phyloP scores from a whole-genome alignment of 1,140 invertebrate species.

The Mya arenaria region DNA sequence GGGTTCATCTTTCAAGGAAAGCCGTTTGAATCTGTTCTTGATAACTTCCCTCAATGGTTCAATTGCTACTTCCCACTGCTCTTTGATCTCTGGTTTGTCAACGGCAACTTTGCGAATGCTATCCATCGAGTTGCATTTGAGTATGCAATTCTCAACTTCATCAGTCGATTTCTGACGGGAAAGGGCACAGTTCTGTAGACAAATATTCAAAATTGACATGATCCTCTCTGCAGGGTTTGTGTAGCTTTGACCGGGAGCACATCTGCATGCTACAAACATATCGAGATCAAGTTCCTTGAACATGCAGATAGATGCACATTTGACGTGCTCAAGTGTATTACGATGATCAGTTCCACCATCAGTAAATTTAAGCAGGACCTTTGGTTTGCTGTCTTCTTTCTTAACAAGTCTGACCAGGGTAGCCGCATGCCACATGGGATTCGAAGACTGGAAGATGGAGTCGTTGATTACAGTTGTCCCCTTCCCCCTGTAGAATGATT shows the following conservation, averaged over 20 bases:
- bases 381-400: neutral
- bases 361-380: slow-evolving; percentile 47
- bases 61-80: neutral
- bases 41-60: neutral
- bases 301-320: slow-evolving; percentile 50
- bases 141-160: neutral
- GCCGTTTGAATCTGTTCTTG: neutral
- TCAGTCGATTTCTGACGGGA: neutral
- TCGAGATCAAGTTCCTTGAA: slow-evolving; percentile 56
- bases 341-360: slow-evolving; percentile 56
- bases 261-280: slow-evolving; percentile 45
- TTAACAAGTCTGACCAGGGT: neutral
- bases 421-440: slow-evolving; percentile 56
- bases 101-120: neutral
- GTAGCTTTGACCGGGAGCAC: slow-evolving; percentile 58
- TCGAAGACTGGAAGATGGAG: slow-evolving; percentile 50
- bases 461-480: slow-evolving; percentile 50
- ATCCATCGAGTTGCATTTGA: neutral
- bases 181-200: slow-evolving; percentile 12
- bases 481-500: slow-evolving; percentile 47
- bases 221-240: slow-evolving; percentile 62
- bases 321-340: slow-evolving; percentile 44
- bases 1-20: neutral
- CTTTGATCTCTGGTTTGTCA: neutral
- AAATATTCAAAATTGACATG: slow-evolving; percentile 58